Percentiles rank a stretch among this genome's conserved stretches.
Conservation (phyloP, 2,888 invertebrate genomes). For the Folsomia candida region DNA sequence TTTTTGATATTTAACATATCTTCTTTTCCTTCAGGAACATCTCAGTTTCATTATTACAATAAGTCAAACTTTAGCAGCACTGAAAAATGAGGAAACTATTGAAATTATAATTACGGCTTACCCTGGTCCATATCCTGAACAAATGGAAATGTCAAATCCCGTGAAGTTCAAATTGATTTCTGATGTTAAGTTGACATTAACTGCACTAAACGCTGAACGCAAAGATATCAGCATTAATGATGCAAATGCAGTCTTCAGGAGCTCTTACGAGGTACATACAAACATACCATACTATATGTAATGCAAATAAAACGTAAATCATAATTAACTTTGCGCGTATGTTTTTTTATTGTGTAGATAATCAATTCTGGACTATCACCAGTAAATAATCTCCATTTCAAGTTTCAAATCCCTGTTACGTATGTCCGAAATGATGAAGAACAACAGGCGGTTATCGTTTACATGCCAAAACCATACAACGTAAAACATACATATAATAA, state of each 20-base stretch:
- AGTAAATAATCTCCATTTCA: neutral
- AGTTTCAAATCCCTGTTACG: neutral
- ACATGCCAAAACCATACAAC: neutral
- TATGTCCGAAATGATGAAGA: neutral
- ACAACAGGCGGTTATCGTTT: neutral
- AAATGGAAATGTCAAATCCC: neutral
- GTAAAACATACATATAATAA: no score
- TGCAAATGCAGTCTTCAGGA: neutral
- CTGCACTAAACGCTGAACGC: neutral
- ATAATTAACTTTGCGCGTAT: no score
- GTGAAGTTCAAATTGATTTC: neutral
- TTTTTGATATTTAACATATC: neutral
- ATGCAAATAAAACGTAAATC: no score
- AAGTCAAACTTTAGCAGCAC: neutral
- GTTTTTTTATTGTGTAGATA: neutral
- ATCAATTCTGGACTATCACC: constrained; percentile 6
- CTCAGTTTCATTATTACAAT: neutral
- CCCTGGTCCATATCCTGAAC: neutral
- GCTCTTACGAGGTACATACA: neutral
- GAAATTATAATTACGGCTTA: neutral
- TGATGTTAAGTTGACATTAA: neutral
- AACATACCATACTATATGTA: no score
- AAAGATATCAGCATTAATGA: neutral
- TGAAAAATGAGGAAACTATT: neutral
- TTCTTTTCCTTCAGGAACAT: neutral